Conservation (phyloP, 2,113 vertebrate species). For the Castor canadensis region DNA sequence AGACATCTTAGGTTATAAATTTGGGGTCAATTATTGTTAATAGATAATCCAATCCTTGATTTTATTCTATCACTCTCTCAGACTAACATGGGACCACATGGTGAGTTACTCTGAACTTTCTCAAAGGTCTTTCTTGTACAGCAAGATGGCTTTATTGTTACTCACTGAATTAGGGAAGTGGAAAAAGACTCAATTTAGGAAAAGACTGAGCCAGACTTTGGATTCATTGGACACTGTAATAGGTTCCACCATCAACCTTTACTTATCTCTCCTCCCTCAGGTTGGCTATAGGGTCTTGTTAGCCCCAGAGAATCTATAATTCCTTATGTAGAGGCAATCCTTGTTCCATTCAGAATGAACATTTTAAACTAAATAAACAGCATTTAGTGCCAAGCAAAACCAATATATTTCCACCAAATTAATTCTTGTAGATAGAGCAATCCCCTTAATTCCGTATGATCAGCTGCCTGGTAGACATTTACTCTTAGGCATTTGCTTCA, state of each 20-base stretch:
- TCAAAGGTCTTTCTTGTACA: not conserved
- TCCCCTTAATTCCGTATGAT: not conserved
- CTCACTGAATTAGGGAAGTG: no score
- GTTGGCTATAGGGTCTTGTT: not conserved
- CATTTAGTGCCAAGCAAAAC: not conserved
- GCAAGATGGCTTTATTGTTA: not conserved
- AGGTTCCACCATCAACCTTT: not conserved
- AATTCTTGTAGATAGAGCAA: not conserved
- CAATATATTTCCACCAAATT: not conserved
- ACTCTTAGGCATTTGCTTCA: not conserved
- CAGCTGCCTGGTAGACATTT: not conserved
- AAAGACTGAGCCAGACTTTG: no score
- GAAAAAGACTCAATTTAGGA: no score
- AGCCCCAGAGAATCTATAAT: not conserved
- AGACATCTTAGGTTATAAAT: not conserved
- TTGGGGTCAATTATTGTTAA: not conserved
- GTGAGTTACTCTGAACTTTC: not conserved
- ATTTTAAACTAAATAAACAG: not conserved
- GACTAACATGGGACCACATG: not conserved
- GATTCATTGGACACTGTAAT: no score
- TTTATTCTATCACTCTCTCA: not conserved
- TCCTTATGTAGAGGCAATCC: not conserved
- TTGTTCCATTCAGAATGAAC: not conserved
- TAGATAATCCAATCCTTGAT: not conserved
- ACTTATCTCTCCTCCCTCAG: rapidly evolving